Evolutionary conservation across 2,797 vertebrate genomes (phyloP).

Genomic region (Mormyrus hasselquistii): DNA sequence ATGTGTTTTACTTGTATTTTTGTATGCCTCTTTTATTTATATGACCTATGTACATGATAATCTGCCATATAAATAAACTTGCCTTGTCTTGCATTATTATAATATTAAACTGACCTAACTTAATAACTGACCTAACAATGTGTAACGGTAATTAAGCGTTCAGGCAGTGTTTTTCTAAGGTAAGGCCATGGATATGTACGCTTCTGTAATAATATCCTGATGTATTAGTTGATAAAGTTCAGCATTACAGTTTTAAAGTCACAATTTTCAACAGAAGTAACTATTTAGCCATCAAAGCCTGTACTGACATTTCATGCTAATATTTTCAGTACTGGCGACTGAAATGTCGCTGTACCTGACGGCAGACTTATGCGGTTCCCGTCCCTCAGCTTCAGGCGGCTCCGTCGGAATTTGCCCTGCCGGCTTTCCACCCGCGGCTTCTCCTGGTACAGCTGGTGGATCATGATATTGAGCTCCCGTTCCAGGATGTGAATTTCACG

Average conservation of each 20-base stretch:
- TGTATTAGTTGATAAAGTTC: background rate
- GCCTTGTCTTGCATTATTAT: background rate
- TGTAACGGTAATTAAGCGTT: background rate
- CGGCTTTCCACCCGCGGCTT: constrained; percentile 89
- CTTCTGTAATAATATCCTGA: background rate
- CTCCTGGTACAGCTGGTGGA: constrained; percentile 93
- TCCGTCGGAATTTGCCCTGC: constrained; percentile 91
- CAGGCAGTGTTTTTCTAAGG: background rate
- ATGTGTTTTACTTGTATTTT: background rate
- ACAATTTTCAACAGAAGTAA: background rate
- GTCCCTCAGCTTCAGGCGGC: constrained; percentile 83
- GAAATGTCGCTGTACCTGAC: constrained; percentile 62
- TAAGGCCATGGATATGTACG: background rate
- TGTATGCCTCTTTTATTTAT: background rate
- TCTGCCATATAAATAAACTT: background rate
- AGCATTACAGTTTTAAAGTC: background rate
- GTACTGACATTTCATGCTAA: background rate
- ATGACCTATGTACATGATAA: background rate
- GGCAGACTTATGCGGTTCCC: constrained; percentile 92
- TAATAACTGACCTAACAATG: background rate
- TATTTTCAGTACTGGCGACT: background rate
- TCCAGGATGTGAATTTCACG: constrained; percentile 93
- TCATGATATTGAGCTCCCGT: constrained; percentile 93
- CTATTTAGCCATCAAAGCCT: background rate
- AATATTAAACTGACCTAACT: no score